phyloP scores from a whole-genome alignment of 2,113 vertebrate species.

The Sphyrna mokarran region DNA sequence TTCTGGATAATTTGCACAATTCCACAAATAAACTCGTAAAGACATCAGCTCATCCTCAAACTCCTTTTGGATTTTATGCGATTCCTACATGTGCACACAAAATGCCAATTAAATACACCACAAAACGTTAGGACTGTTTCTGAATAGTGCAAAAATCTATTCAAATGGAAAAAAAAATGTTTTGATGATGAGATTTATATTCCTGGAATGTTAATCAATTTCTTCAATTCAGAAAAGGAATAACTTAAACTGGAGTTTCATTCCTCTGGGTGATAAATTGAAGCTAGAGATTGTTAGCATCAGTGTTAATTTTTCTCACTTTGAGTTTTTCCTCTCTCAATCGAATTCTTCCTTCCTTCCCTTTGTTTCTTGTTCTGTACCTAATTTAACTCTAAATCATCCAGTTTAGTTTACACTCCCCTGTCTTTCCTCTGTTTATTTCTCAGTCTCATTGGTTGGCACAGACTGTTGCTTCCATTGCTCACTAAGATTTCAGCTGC shows the following conservation, averaged over 20 bases:
- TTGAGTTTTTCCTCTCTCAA: not conserved
- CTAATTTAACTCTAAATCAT: not conserved
- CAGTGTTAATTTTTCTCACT: not conserved
- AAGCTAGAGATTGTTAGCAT: not conserved
- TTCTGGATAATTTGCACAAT: not conserved
- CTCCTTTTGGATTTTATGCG: not conserved
- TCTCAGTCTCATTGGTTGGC: not conserved
- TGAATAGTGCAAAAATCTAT: not conserved
- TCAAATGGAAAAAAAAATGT: too few species aligned
- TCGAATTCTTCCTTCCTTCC: not conserved
- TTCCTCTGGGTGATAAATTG: not conserved
- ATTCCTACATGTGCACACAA: not conserved
- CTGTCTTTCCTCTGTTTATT: not conserved
- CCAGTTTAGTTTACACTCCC: not conserved
- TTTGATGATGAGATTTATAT: not conserved
- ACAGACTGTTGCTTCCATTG: not conserved
- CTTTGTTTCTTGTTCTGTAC: not conserved
- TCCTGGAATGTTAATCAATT: not conserved
- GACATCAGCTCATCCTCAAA: not conserved
- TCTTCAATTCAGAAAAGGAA: not conserved
- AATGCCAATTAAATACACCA: not conserved
- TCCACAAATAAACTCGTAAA: not conserved
- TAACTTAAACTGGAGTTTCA: not conserved
- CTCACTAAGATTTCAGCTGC: not conserved
- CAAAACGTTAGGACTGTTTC: not conserved